Evolutionary conservation across 2,113 vertebrate species (phyloP), one percentile per base, ranked within the genome.

Genomic region (Plestiodon gilberti): DNA sequence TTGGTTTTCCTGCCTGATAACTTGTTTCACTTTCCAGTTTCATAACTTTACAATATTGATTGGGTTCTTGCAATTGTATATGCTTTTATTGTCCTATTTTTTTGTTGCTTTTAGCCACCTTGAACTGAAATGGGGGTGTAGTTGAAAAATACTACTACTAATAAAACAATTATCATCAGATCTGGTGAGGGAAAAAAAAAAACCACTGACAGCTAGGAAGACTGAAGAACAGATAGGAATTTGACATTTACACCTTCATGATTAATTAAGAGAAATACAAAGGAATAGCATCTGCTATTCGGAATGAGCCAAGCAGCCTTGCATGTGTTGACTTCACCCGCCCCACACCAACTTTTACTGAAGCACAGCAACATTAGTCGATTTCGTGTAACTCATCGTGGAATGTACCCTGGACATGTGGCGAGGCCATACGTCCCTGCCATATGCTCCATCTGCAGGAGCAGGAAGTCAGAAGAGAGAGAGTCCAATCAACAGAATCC

Each of bases 161-260:
- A 75, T 87, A 85, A 1, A 82, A 64, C 62, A 20, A 64, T 64
- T 22, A 88, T 55, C 75, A 67, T 11, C 1, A 85, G 77, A 70
- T 64, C 43, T 62, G 43, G 92, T 87, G 90, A 84, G 88, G 93
- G 86, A 4, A 75, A 8, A 15, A 85, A 89, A 35, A 15, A 85
- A 89, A 35, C 23, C 90, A 78, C 64, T 61, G 10, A 0, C 3
- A 92, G 67, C 70, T 86, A 88, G 0, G 0, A 90, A 80, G 74
- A 75, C 83, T 90, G 64, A 78, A 25, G 62, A n/a, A 86, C 43
- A 81, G 85, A 0, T 1, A 10, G 79, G n/a, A 0, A 0, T 87
- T 91, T 0, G 0, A 85, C 77, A 86, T 86, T 91, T 91, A 64
- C 74, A 70, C 67, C n/a, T 85, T 71, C 0, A 0, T 88, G 88